Conservation (phyloP, 2,888 invertebrate genomes). For the Flexamia atlantica region DNA sequence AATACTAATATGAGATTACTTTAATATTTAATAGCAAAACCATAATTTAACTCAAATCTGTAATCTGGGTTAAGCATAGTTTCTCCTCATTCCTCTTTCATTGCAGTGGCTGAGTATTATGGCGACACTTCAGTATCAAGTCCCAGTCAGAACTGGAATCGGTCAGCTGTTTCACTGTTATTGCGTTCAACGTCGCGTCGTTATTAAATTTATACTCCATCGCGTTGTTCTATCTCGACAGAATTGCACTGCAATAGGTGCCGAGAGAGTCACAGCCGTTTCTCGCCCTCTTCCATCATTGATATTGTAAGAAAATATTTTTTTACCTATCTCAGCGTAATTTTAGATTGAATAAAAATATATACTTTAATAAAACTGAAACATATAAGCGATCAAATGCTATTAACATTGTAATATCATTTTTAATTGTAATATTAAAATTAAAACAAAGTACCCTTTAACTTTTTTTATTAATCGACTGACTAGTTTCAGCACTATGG, state of each 20-base stretch:
- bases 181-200: slow-evolving; percentile 7
- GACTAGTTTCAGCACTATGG: too few relatives aligned
- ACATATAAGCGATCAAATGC: too few relatives aligned
- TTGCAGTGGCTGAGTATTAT: neutral
- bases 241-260: slow-evolving; percentile 13
- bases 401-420: too few relatives aligned
- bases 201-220: slow-evolving; percentile 34
- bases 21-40: too few relatives aligned
- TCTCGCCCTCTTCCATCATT: neutral
- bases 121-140: neutral
- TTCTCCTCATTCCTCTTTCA: too few relatives aligned
- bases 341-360: too few relatives aligned
- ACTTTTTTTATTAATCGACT: too few relatives aligned
- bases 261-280: neutral
- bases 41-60: neutral
- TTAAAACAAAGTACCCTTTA: too few relatives aligned
- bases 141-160: neutral
- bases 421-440: too few relatives aligned
- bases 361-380: too few relatives aligned
- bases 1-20: too few relatives aligned
- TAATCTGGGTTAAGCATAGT: neutral
- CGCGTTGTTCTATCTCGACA: neutral
- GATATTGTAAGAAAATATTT: neutral
- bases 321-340: too few relatives aligned
- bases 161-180: slow-evolving; percentile 26